Evolutionary conservation across 2,113 vertebrate genomes (phyloP), one percentile per base, ranked within the genome.

Genomic region (Natator depressus): DNA sequence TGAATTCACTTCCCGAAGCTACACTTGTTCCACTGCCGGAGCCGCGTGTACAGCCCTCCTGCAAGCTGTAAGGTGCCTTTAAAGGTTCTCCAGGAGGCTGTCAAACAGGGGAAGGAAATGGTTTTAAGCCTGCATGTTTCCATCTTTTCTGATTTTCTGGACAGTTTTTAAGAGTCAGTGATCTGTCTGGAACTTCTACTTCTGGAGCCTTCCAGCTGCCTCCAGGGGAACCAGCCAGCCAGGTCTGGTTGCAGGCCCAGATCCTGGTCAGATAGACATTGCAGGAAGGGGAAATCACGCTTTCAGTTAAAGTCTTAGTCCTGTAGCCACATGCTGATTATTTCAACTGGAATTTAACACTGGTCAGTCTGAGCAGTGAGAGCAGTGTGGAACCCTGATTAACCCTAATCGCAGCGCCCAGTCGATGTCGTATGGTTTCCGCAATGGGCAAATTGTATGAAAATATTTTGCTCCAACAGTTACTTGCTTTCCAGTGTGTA

Each of bases 311-410:
- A 95, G 90, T 31, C 87, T 90, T 85, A 80, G 11, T 85, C 62
- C 57, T 80, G 85, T 87, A 20, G 88, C 96, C 83, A 10, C 7
- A 72, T 14, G 57, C 88, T 5, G 17, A 85, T 95, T 94, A 84
- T 84, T 95, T 92, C 72, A 46, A 89, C 93, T 88, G 83, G 91
- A 89, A 94, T 93, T 85, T 95, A 65, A 82, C 5, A 62, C 84
- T 94, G 76, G 95, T 94, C 95, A 87, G 83, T 81, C 53, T 16
- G 46, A 76, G 84, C 22, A 11, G 14, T 54, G 0, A 17, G 91
- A 89, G 80, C 5, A 5, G 7, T 47, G 82, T 25, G 4, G 49
- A 22, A 29, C 24, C 31, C 55, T 24, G 89, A 2, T 10, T 78
- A 93, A 85, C 38, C 85, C 42, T n/a, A 84, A 57, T 50, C 2